These are phyloP conservation scores for Danio jaintianensis DNA, from an alignment of 2,797 vertebrate genomes.

Conservation along the genomic window DNA sequence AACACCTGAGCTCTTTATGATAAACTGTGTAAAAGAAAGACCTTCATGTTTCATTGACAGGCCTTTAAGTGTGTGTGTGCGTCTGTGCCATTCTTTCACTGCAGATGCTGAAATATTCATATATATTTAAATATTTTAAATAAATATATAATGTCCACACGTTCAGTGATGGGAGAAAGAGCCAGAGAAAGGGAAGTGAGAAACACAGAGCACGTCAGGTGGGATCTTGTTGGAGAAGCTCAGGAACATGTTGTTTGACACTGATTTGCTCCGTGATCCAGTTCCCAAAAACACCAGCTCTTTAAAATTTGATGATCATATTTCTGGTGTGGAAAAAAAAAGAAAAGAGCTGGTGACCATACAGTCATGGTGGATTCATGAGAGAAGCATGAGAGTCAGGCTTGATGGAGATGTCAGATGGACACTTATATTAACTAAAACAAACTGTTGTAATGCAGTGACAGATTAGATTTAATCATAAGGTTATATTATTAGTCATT, in stretches of 20 bases:
- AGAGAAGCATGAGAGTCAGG: not conserved
- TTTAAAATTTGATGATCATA: constrained; percentile 36
- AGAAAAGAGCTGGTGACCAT: not conserved
- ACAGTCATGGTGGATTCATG: constrained; percentile 1
- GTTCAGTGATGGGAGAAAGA: not conserved
- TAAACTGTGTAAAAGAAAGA: not conserved
- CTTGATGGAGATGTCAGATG: not conserved
- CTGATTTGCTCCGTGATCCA: constrained; percentile 16
- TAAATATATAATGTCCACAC: constrained; percentile 32
- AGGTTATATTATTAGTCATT: not conserved
- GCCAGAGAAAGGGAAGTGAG: not conserved
- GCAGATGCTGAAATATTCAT: not conserved
- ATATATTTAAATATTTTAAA: constrained; percentile 6
- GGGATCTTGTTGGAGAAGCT: constrained; percentile 8
- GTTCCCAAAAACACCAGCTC: constrained; percentile 33
- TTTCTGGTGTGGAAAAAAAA: not conserved
- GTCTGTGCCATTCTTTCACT: not conserved
- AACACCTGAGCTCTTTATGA: too few species aligned
- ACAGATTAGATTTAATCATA: not conserved
- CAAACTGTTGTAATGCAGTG: not conserved
- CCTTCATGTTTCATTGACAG: not conserved
- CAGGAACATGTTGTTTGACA: constrained; percentile 13
- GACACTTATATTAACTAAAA: not conserved
- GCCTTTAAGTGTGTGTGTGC: constrained; percentile 3
- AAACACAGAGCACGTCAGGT: not conserved